Evolutionary conservation across 2,888 invertebrate genomes (phyloP).

Genomic region (Rhamphomyia laevipes): DNA sequence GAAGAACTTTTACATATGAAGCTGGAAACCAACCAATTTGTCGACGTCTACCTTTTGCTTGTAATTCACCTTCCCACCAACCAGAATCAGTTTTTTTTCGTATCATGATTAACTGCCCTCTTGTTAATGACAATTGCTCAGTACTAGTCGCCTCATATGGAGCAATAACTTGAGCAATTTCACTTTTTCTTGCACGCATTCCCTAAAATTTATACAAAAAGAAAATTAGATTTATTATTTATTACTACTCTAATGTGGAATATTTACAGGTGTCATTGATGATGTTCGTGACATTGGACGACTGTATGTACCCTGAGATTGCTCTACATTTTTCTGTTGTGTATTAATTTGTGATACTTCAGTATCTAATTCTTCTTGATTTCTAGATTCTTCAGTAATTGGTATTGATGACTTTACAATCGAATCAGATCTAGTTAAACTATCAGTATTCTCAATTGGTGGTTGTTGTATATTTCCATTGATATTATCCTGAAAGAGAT

Average conservation of each 20-base stretch:
- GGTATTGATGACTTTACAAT: conserved; percentile 3
- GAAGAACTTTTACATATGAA: conserved; percentile 81
- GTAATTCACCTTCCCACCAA: conserved; percentile 99
- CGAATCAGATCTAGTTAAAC: conserved; percentile 8
- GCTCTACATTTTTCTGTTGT: conserved; percentile 30
- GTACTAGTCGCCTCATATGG: conserved; percentile 82
- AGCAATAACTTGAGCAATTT: conserved; percentile 90
- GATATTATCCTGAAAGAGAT: conserved; percentile 18
- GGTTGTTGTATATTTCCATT: background rate
- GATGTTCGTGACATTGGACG: conserved; percentile 39
- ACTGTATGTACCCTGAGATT: conserved; percentile 33
- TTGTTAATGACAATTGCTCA: conserved; percentile 81
- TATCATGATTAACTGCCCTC: conserved; percentile 91
- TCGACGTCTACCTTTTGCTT: conserved; percentile 77
- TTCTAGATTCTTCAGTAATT: conserved; percentile 29
- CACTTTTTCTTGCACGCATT: conserved; percentile 62
- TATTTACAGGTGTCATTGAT: conserved; percentile 39
- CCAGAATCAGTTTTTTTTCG: conserved; percentile 93
- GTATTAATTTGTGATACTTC: conserved; percentile 40
- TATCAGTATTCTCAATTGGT: background rate
- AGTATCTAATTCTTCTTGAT: conserved; percentile 36
- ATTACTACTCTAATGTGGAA: too few relatives aligned
- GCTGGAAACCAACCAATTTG: conserved; percentile 99
- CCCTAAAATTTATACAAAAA: conserved; percentile 33
- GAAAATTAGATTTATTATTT: background rate